Evolutionary conservation across 2,888 invertebrate species (phyloP).

Genomic region (Drosophila multiciliata): DNA sequence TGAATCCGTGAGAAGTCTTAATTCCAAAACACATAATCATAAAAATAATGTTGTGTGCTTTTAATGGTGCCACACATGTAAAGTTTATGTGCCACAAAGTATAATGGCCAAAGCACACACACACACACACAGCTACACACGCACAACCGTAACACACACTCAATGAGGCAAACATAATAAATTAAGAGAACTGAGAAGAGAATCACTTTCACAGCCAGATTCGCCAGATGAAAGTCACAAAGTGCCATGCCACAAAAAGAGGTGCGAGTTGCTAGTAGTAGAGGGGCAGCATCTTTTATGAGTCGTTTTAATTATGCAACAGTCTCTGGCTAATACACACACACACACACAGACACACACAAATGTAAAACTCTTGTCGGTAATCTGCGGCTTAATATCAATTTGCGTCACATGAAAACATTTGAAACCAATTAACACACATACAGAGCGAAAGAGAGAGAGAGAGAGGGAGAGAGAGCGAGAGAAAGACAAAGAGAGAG

Average conservation of each 20-base stretch:
- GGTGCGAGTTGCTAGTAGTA: constrained; percentile 6
- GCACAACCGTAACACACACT: not conserved
- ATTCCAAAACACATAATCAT: constrained; percentile 55
- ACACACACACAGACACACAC: constrained; percentile 37
- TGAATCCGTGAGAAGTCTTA: constrained; percentile 23
- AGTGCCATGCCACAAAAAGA: constrained; percentile 21
- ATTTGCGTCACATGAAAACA: constrained; percentile 63
- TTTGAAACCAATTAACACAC: constrained; percentile 70
- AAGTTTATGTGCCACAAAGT: constrained; percentile 67
- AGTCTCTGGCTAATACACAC: constrained; percentile 7
- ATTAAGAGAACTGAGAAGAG: constrained; percentile 57
- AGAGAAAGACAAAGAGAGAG: not conserved
- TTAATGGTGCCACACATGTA: constrained; percentile 64
- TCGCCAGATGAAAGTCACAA: constrained; percentile 41
- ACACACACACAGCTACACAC: not conserved
- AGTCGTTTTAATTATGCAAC: constrained; percentile 68
- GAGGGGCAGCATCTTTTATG: constrained; percentile 37
- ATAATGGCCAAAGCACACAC: constrained; percentile 46
- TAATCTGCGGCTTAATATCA: constrained; percentile 45
- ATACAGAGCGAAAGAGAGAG: not conserved
- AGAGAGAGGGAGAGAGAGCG: not conserved
- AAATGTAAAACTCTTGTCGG: constrained; percentile 75
- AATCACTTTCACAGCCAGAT: constrained; percentile 45
- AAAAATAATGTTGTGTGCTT: constrained; percentile 70
- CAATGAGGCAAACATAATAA: constrained; percentile 75